phyloP scores from a whole-genome alignment of 2,797 vertebrate genomes.

The Lycodopsis pacificus region DNA sequence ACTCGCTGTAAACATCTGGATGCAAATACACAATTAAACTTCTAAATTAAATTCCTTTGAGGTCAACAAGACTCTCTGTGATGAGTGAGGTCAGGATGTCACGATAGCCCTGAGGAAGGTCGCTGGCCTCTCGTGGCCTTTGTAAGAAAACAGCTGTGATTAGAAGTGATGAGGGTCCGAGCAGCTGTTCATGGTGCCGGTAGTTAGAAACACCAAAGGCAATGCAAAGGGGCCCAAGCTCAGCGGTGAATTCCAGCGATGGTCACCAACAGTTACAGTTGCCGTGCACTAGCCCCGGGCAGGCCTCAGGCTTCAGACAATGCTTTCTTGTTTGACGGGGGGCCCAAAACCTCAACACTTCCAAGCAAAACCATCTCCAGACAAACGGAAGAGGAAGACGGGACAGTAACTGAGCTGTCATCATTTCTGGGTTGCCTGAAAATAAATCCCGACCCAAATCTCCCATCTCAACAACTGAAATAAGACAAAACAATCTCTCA shows the following conservation, averaged over 20 bases:
- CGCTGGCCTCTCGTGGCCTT: slow-evolving; percentile 31
- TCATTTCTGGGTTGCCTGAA: not conserved
- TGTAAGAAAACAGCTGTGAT: slow-evolving; percentile 57
- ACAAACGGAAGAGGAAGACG: slow-evolving; percentile 29
- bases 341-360: slow-evolving; percentile 32
- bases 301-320: slow-evolving; percentile 3
- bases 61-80: not conserved
- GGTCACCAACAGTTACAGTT: slow-evolving; percentile 38
- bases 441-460: slow-evolving; percentile 21
- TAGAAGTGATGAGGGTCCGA: slow-evolving; percentile 15
- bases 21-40: not conserved
- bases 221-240: slow-evolving; percentile 12
- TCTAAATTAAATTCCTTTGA: slow-evolving; percentile 16
- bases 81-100: slow-evolving; percentile 22
- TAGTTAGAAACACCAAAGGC: slow-evolving; percentile 30
- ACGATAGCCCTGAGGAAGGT: slow-evolving; percentile 5
- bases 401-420: slow-evolving; percentile 30
- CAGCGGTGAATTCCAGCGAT: slow-evolving; percentile 29
- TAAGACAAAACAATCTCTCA: slow-evolving; percentile 29
- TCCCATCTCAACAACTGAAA: slow-evolving; percentile 30
- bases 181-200: slow-evolving; percentile 46
- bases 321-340: slow-evolving; percentile 20
- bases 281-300: slow-evolving; percentile 8
- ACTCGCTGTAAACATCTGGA: slow-evolving; percentile 7
- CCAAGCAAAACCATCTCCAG: slow-evolving; percentile 34